Percentiles rank a stretch among this genome's conserved stretches.
Evolutionary conservation across 2,797 vertebrate genomes (phyloP).

Genomic region (Schizopygopsis pylzovi): DNA sequence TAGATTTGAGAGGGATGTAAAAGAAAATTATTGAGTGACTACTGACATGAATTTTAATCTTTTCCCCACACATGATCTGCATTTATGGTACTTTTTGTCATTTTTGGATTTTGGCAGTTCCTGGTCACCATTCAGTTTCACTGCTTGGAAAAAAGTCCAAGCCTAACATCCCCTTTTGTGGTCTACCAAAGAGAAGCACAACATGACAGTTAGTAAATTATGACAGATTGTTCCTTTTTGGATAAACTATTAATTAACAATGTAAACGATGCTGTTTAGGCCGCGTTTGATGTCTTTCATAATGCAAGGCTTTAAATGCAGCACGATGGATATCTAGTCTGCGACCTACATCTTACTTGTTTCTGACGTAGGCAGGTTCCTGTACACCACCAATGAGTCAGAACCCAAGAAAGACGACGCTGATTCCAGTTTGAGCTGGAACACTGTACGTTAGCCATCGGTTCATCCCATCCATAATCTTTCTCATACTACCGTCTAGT

Average conservation of each 20-base stretch:
- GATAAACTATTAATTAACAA: not conserved
- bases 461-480: not conserved
- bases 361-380: conserved; percentile 64
- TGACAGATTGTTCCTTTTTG: not conserved
- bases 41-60: not conserved
- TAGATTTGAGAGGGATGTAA: not conserved
- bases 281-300: conserved; percentile 49
- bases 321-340: conserved; percentile 58
- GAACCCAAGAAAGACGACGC: conserved; percentile 49
- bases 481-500: not conserved
- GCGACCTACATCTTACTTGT: conserved; percentile 69
- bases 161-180: not conserved
- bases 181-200: not conserved
- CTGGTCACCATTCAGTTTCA: not conserved
- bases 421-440: conserved; percentile 55
- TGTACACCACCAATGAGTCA: conserved; percentile 72
- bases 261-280: conserved; percentile 28
- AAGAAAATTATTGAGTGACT: not conserved
- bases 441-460: conserved; percentile 43
- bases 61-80: not conserved
- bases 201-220: not conserved
- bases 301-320: conserved; percentile 49
- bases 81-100: not conserved
- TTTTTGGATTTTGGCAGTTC: not conserved
- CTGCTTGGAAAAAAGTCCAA: not conserved